Evolutionary conservation across 2,113 vertebrate genomes (phyloP), one percentile per base, ranked within the genome.

Genomic region (Ictalurus punctatus): DNA sequence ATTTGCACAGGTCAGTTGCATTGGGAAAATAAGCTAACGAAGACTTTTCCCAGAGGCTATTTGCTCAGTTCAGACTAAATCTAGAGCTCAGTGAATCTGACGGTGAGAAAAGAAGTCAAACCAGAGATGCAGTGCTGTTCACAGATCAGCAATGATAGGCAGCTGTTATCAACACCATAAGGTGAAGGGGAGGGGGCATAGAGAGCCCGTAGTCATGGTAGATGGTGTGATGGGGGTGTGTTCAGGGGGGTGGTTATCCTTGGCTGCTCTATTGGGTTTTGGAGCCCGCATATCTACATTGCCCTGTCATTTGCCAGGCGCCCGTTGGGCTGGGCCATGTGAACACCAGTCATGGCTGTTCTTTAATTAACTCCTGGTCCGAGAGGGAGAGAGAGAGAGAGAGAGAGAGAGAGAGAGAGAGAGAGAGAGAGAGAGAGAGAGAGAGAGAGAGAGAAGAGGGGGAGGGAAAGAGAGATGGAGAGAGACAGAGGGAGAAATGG

Each of bases 321-420:
- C 91, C 91, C 69, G 86, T 90, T 85, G 89, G 91, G 90, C 90
- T 92, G 90, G 89, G 81, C 88, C 63, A 87, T 88, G 82, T 84
- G 86, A 91, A 86, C 84, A 85, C 84, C 86, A 89, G 87, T 89
- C 79, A 86, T 83, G 79, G 90, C 90, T 92, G 89, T 90, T 91
- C 91, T 89, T 84, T 91, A 93, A 92, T 93, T 91, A 92, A 88
- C 91, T 91, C 63, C 83, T 89, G 69, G 83, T 80, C 86, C 8
- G 76, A 74, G 37, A 88, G 56, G 84, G 44, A 56, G 58, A 74
- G 83, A 81, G 67, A 71, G 8, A 34, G 34, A 34, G 34, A 34
- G 34, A 34, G 34, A 34, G 34, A 34, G 34, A 34, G 34, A 37
- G 65, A 59, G 86, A 69, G 82, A 86, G 74, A 90, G 59, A 81